phyloP scores from a whole-genome alignment of 2,113 vertebrate genomes.

The Paralichthys olivaceus region DNA sequence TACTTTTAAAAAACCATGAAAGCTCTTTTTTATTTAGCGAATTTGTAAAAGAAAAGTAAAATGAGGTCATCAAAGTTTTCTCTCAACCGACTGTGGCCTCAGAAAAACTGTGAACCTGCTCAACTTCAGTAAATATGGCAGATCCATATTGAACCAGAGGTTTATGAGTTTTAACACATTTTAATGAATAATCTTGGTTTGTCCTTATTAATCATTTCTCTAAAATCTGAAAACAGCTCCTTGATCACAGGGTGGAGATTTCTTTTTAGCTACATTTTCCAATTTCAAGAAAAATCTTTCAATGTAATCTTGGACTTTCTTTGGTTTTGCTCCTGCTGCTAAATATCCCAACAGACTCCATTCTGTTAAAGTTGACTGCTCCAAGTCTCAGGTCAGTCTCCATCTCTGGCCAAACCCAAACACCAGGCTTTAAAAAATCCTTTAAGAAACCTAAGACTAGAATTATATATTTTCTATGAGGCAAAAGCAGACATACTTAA shows the following conservation, averaged over 20 bases:
- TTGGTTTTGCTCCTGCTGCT: not conserved
- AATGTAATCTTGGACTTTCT: not conserved
- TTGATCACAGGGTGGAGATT: too few relatives aligned
- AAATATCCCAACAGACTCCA: not conserved
- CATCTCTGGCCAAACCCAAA: not conserved
- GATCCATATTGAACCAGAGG: not conserved
- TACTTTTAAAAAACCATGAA: too few relatives aligned
- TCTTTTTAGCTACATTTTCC: not conserved
- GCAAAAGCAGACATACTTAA: not conserved
- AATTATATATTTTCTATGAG: conserved; percentile 20
- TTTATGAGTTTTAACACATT: not conserved
- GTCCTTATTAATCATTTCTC: too few relatives aligned
- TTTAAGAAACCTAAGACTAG: conserved; percentile 29
- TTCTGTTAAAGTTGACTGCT: not conserved
- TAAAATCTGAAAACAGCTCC: too few relatives aligned
- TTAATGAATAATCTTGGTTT: not conserved
- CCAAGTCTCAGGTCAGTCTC: too few relatives aligned
- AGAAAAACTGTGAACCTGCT: not conserved
- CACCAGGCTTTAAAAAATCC: conserved; percentile 4
- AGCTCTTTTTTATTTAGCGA: not conserved
- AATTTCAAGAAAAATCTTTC: not conserved
- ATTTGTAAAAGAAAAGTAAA: not conserved
- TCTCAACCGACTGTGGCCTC: not conserved
- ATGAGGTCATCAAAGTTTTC: not conserved
- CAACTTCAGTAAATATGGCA: not conserved